Evolutionary conservation across 2,113 vertebrate genomes (phyloP).

Genomic region (Cavia aperea): DNA sequence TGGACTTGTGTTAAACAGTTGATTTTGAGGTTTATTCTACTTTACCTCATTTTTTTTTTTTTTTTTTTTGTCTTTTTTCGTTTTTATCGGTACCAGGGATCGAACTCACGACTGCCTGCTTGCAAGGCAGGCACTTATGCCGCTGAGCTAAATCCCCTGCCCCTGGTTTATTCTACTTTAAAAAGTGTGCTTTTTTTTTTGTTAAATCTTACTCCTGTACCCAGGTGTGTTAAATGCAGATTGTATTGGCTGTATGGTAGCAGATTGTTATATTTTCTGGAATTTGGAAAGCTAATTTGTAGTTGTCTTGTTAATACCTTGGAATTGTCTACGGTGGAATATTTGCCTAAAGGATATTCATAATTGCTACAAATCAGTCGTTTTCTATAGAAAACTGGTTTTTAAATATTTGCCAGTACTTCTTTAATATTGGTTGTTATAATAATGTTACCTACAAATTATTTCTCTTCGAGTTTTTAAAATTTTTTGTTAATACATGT

Average conservation of each 20-base stretch:
- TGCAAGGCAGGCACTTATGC: no score
- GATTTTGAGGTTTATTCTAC: background rate
- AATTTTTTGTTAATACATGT: background rate
- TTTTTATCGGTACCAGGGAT: no score
- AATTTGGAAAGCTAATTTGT: background rate
- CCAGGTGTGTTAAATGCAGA: background rate
- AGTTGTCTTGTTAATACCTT: background rate
- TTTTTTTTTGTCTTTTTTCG: no score
- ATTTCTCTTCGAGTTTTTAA: background rate
- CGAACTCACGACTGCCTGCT: no score
- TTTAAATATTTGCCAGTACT: background rate
- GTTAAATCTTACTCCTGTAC: background rate
- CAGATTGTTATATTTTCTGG: background rate
- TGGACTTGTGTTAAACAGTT: background rate
- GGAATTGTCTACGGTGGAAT: background rate
- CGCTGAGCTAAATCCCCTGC: no score
- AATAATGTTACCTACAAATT: background rate
- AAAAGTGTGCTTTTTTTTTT: background rate
- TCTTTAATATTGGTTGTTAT: background rate
- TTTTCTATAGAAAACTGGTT: background rate
- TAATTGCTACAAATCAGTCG: background rate
- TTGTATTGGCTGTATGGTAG: background rate
- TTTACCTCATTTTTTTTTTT: background rate
- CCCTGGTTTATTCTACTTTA: background rate
- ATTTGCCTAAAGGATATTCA: background rate